Evolutionary conservation across 2,797 vertebrate species (phyloP).

Genomic region (Amblyopsis hoosieri): DNA sequence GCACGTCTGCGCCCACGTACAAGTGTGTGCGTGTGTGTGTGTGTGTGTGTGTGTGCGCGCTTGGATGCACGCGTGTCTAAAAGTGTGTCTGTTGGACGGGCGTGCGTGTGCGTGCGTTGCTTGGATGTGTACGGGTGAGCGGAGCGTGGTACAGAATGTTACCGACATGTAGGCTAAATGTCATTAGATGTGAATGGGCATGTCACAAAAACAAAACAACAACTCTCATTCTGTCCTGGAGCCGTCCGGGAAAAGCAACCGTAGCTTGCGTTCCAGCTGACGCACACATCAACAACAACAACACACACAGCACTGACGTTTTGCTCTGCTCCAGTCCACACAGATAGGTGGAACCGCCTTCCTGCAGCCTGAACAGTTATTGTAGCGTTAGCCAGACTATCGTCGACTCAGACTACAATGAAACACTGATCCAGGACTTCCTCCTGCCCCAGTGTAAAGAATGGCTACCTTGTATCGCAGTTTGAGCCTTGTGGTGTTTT

Average conservation of each 20-base stretch:
- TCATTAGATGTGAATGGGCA: too few species aligned
- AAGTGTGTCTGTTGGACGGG: too few species aligned
- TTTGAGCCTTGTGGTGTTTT: too few species aligned
- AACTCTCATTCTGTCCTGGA: slow-evolving; percentile 3
- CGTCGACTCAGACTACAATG: slow-evolving; percentile 12
- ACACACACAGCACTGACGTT: not conserved
- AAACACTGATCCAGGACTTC: slow-evolving; percentile 2
- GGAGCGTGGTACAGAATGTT: too few species aligned
- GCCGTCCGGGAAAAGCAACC: not conserved
- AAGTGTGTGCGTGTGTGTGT: not conserved
- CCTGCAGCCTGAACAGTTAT: slow-evolving; percentile 2
- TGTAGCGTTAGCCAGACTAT: slow-evolving; percentile 9
- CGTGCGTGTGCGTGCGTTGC: too few species aligned
- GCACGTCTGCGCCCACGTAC: not conserved
- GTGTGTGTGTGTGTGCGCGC: not conserved
- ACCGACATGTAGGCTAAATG: too few species aligned
- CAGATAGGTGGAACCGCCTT: slow-evolving; percentile 9
- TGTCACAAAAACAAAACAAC: too few species aligned
- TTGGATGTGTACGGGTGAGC: not conserved
- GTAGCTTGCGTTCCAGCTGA: not conserved
- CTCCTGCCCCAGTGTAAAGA: not conserved
- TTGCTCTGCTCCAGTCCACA: not conserved
- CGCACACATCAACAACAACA: not conserved
- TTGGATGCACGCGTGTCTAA: not conserved
- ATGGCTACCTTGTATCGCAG: slow-evolving; percentile 8